Evolutionary conservation across 2,888 invertebrate genomes (phyloP), one percentile per base, ranked within the genome.

Genomic region (Chrysolina americana): DNA sequence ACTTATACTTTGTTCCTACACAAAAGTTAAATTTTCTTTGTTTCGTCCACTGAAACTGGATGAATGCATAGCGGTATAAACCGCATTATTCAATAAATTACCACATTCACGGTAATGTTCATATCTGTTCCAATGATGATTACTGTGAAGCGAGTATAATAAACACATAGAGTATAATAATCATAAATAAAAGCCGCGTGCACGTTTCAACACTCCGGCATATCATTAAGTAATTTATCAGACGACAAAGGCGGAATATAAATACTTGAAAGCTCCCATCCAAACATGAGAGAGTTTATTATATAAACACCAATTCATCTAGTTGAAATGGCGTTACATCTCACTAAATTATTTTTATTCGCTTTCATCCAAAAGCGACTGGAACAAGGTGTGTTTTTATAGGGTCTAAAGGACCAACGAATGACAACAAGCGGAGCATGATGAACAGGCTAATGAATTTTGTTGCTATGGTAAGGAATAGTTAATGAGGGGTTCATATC

Each of bases 271-370:
- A 44, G 59, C 64, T 56, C 62, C 19, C 69, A 62, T 72, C 68
- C 62, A 65, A 75, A 70, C 72, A 65, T 71, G 47, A 68, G 72
- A 75, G 69, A 72, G 65, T 69, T 66, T 75, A 72, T 70, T 75
- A 65, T 66, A 63, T 75, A 72, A 75, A 75, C 75, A 75, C 65
- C 56, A 72, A 72, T 72, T 71, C 69, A 66, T 72, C 75, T 72
- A 68, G 56, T 69, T n/a, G 69, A 66, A 41, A 62, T 28, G 65
- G 44, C 68, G 62, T 41, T 63, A 44, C 56, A 56, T 70, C 65
- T 41, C 56, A 63, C 59, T 17, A 44, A 59, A 68, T 73, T 73
- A 73, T 64, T 73, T 73, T 64, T 64, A 68, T 73, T 73, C 56
- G 44, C 56, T 69, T 69, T 53, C 68, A 73, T 59, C 59, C 59